Evolutionary conservation across 2,113 vertebrate species (phyloP), one percentile per base, ranked within the genome.

Genomic region (Argyrosomus japonicus): DNA sequence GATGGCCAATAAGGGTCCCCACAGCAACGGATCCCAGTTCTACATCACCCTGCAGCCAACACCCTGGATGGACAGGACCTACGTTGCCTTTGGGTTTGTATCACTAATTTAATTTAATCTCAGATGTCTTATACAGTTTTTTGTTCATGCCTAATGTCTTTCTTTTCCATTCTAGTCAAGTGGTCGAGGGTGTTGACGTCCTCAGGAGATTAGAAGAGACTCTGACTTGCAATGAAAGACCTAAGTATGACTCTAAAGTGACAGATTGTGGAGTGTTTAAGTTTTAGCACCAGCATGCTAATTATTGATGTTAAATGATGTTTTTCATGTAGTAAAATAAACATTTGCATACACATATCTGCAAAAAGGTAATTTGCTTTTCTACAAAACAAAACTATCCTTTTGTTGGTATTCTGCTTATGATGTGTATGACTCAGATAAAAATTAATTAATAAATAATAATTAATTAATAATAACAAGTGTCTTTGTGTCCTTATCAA

Each of bases 61-160:
- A 11, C 91, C 87, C 11, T 97, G 97, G 92, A 91, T 98, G 93
- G 96, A 99, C 84, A 94, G 72, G 92, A 97, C 95, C 90, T 96
- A 96, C 0, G 95, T 98, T 61, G 97, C 97, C 74, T 99, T 98
- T 84, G 97, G 98, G 97, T 99, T 92, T 4, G 96, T 96, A 81
- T 68, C 4, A 43, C 18, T 68, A 12, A 27, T 27, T 48, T 43
- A 2, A 70, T 3, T 48, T 51, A 13, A 71, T 45, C 3, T 56
- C 53, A 63, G 3, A 2, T 69, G 40, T 67, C 18, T 29, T 2
- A 6, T 11, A 3, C 9, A 63, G 32, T 57, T 51, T 74, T 74
- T 74, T 74, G 5, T 15, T 60, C 0, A 58, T 9, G 45, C 43
- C 17, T 50, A 17, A 64, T 65, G 25, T 77, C 51, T 72, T 50